These are phyloP conservation scores for Acropternis orthonyx DNA, from an alignment of 2,797 vertebrate species.

Conservation along the genomic window DNA sequence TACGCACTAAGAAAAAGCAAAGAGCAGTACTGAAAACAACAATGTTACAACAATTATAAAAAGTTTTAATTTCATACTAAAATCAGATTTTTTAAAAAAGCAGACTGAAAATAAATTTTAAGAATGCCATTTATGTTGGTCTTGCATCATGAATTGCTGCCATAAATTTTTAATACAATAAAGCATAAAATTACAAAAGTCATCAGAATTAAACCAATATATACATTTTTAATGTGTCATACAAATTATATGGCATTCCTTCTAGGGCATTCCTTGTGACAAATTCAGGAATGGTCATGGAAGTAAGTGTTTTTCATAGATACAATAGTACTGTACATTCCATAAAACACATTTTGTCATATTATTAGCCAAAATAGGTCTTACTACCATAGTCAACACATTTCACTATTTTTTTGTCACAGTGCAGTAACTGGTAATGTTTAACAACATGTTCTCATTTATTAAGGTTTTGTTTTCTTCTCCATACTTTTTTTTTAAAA, in stretches of 20 bases:
- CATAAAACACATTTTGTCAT: not conserved
- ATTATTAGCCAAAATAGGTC: not conserved
- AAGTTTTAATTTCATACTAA: not conserved
- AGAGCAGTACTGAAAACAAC: not conserved
- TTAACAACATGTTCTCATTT: not conserved
- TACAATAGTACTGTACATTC: not conserved
- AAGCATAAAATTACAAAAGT: not conserved
- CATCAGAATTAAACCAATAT: not conserved
- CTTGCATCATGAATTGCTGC: not conserved
- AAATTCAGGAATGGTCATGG: not conserved
- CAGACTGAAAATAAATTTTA: not conserved
- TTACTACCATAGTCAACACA: not conserved
- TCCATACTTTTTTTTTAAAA: not conserved
- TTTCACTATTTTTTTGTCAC: not conserved
- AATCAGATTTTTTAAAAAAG: not conserved
- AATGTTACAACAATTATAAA: not conserved
- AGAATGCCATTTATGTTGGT: not conserved
- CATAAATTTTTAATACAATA: not conserved
- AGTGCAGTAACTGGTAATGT: not conserved
- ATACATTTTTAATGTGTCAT: not conserved
- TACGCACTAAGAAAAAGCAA: not conserved
- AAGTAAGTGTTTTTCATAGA: not conserved
- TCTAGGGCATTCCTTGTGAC: not conserved
- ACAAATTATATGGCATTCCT: not conserved
- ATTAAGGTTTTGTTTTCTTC: not conserved